A percentile compares a stretch with the other conserved stretches of the same genome.
Conservation (phyloP, 1,140 invertebrate species). For the Periplaneta americana region DNA sequence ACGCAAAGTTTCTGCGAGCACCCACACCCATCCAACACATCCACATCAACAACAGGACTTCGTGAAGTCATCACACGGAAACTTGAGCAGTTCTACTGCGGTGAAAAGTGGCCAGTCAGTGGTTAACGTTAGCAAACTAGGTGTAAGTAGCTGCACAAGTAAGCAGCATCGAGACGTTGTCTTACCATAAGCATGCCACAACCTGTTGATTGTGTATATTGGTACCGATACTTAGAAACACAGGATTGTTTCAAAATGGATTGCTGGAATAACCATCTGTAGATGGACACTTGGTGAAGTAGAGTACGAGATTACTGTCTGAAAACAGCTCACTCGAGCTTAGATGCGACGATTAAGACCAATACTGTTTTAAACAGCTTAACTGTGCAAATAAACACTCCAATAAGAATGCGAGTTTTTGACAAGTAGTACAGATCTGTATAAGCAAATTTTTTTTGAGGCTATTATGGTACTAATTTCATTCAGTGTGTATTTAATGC, state of each 20-base stretch:
- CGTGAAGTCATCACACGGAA: background rate
- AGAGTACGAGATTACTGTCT: background rate
- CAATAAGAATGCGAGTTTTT: background rate
- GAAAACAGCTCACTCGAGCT: background rate
- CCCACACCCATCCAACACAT: slow-evolving; percentile 10
- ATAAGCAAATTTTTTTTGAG: background rate
- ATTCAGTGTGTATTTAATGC: background rate
- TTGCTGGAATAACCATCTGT: background rate
- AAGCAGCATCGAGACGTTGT: background rate
- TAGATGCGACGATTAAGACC: background rate
- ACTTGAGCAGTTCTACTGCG: background rate
- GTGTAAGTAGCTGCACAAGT: background rate
- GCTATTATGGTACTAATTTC: background rate
- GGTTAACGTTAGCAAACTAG: background rate
- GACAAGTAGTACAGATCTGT: background rate
- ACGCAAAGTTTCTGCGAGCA: slow-evolving; percentile 35
- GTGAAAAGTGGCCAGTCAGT: background rate
- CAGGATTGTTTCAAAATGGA: background rate
- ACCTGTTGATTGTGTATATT: background rate
- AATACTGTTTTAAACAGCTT: background rate
- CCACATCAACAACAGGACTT: slow-evolving; percentile 5
- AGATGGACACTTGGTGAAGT: background rate
- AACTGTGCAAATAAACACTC: background rate
- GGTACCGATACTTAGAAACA: background rate
- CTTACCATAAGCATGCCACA: background rate